Evolutionary conservation across 2,888 invertebrate genomes (phyloP), one percentile per base, ranked within the genome.

Genomic region (Andrena bicolor): DNA sequence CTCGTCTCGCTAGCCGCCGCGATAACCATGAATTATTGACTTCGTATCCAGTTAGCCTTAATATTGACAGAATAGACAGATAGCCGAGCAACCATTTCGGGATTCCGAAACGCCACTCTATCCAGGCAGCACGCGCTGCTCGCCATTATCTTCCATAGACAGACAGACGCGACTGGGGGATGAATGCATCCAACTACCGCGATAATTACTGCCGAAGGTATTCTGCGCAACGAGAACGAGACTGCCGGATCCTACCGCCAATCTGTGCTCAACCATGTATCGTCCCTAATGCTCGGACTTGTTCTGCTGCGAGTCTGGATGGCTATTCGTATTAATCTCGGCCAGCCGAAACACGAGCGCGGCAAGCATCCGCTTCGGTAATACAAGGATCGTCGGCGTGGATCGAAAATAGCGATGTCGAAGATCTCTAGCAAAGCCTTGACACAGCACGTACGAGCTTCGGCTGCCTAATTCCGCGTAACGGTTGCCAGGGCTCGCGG

Each of bases 121-220:
- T 79, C 53, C 70, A 69, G 60, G 30, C 10, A 3, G 28, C 4
- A 51, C 66, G 56, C 65, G 71, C 63, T 23, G 35, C 20, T 71
- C 26, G 80, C 63, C 49, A 80, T 75, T 82, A 82, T 82, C 80
- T 80, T 68, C 35, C 16, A 26, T n/a, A 63, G 75, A 75, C 79
- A 75, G 79, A 80, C 75, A 26, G 74, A 56, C 53, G 63, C 28
- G 48, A 28, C 68, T 7, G 7, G 56, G 51, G 71, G 65, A 80
- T 75, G 82, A 80, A 82, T 76, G 51, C 80, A 68, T 32, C 30
- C 61, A 69, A 48, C 58, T 23, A 65, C 63, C 28, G 63, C 75
- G 80, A 82, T 82, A 82, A 82, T 82, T 82, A 80, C 70, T 30
- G 61, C 20, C 66, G 71, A 68, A 61, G 82, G 80, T 63, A 82